Conservation (phyloP, 2,888 invertebrate genomes). For the Zhengitettix transpicula region DNA sequence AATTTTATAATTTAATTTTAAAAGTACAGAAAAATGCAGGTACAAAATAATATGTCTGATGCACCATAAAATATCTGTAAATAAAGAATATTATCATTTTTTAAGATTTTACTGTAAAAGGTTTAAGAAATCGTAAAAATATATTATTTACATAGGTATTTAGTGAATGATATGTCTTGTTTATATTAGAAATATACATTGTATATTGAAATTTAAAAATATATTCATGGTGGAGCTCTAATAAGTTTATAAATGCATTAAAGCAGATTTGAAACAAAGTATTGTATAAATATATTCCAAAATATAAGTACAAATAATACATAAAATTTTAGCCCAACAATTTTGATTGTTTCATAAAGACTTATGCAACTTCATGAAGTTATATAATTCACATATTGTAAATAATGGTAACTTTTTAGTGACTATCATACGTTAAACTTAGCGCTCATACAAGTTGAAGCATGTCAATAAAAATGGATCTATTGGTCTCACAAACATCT, state of each 20-base stretch:
- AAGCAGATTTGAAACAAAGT: no score
- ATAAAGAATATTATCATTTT: not conserved
- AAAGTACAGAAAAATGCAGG: slow-evolving; percentile 4
- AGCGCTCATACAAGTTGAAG: not conserved
- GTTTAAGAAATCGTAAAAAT: slow-evolving; percentile 1
- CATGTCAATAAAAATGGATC: not conserved
- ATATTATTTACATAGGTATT: slow-evolving; percentile 3
- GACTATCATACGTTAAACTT: slow-evolving; percentile 1
- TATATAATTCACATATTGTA: not conserved
- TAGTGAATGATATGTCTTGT: slow-evolving; percentile 7
- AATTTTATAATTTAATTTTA: not conserved
- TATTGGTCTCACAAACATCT: not conserved
- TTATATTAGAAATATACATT: slow-evolving; percentile 2
- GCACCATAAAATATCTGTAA: not conserved
- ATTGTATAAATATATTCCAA: slow-evolving; percentile 1
- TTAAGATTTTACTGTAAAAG: not conserved
- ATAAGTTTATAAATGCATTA: no score
- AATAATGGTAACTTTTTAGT: slow-evolving; percentile 6
- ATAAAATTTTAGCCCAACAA: no score
- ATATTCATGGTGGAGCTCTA: not conserved
- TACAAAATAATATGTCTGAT: slow-evolving; percentile 6
- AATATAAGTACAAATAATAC: slow-evolving; percentile 3
- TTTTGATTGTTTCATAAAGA: no score
- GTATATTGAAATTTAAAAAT: slow-evolving; percentile 2
- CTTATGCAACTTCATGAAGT: not conserved